phyloP scores from a whole-genome alignment of 2,888 invertebrate genomes.

The Xylocampa areola region DNA sequence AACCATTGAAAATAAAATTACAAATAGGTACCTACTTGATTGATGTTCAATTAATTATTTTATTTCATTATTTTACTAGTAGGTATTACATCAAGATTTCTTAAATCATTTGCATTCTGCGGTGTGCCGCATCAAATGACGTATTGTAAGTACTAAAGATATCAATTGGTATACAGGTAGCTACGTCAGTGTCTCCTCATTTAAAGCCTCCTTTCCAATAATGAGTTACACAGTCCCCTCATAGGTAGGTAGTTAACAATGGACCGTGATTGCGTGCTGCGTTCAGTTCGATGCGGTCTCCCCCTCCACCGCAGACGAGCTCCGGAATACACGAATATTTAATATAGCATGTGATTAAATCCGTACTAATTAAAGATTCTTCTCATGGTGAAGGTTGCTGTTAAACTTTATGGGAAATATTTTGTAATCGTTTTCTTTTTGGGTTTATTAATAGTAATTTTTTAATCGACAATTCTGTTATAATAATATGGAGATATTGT shows the following conservation, averaged over 20 bases:
- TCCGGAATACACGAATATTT: slow-evolving; percentile 69
- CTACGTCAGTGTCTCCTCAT: slow-evolving; percentile 19
- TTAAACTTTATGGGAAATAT: slow-evolving; percentile 1
- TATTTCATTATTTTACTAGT: too few relatives aligned
- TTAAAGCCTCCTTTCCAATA: slow-evolving; percentile 39
- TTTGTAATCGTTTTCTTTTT: background rate
- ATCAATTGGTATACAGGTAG: slow-evolving; percentile 16
- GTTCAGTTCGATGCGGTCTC: slow-evolving; percentile 71
- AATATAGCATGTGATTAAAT: slow-evolving; percentile 68
- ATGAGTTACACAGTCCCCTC: slow-evolving; percentile 39
- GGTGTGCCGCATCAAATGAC: too few relatives aligned
- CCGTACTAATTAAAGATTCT: slow-evolving; percentile 66
- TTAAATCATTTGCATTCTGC: too few relatives aligned
- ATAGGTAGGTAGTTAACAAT: slow-evolving; percentile 66
- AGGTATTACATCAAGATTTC: too few relatives aligned
- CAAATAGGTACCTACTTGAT: too few relatives aligned
- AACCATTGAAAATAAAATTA: too few relatives aligned
- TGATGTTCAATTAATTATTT: too few relatives aligned
- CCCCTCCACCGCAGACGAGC: slow-evolving; percentile 65
- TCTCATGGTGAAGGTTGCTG: slow-evolving; percentile 19
- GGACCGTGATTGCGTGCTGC: slow-evolving; percentile 76
- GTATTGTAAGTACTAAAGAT: too few relatives aligned
- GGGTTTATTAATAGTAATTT: background rate
- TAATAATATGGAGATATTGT: background rate
- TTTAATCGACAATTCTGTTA: too few relatives aligned